A percentile compares a stretch with the other conserved stretches of the same genome.
These are phyloP conservation scores for Mellilla xanthometata DNA, from an alignment of 2,888 invertebrate genomes.

Conservation along the genomic window DNA sequence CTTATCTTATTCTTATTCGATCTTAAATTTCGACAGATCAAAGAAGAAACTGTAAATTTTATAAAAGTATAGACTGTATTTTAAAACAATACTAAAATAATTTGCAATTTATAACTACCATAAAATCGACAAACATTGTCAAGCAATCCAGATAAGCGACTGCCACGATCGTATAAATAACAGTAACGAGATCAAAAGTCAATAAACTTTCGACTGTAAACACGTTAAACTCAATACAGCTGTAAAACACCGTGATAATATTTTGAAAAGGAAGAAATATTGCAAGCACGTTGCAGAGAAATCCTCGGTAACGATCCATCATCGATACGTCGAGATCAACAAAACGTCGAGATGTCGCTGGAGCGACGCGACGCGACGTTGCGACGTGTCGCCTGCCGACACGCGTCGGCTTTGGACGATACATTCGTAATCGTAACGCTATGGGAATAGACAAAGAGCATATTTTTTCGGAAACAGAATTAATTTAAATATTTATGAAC, in stretches of 20 bases:
- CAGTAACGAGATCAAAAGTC: conserved; percentile 29
- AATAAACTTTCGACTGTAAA: conserved; percentile 19
- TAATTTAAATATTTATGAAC: no score
- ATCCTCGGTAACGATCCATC: conserved; percentile 47
- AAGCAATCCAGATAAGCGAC: conserved; percentile 11
- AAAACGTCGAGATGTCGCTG: conserved; percentile 34
- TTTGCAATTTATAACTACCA: no score
- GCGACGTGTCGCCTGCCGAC: no score
- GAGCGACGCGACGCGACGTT: conserved; percentile 30
- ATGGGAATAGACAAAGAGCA: no score
- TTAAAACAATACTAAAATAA: no score
- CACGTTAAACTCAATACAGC: conserved; percentile 22
- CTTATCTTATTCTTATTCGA: no score
- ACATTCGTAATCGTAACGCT: no score
- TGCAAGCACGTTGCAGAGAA: conserved; percentile 30
- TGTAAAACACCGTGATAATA: conserved; percentile 24
- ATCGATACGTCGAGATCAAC: conserved; percentile 37
- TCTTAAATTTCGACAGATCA: no score
- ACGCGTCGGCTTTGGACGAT: no score
- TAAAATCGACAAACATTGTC: background rate
- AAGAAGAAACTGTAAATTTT: no score
- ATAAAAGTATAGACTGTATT: no score
- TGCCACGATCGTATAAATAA: conserved; percentile 24
- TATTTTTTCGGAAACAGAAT: no score
- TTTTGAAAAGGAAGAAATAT: conserved; percentile 27